phyloP scores from a whole-genome alignment of 2,797 vertebrate genomes.

The Erithacus rubecula region DNA sequence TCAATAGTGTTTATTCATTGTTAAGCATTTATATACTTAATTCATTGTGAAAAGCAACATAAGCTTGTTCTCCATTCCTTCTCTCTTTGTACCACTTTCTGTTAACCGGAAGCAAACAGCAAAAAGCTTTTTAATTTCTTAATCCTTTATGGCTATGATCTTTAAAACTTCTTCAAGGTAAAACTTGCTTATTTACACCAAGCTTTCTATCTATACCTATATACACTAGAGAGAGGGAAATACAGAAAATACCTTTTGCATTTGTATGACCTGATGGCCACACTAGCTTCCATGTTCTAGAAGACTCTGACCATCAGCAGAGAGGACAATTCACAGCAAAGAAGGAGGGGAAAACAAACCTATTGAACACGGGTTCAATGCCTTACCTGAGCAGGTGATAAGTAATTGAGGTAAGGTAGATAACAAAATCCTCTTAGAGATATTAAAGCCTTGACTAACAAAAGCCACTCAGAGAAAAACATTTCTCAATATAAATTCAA shows the following conservation, averaged over 20 bases:
- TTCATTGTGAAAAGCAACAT: constrained; percentile 1
- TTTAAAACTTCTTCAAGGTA: neutral
- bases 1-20: constrained; percentile 33
- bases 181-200: neutral
- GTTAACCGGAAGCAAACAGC: neutral
- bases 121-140: neutral
- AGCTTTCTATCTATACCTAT: neutral
- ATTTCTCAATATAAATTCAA: neutral
- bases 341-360: neutral
- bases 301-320: neutral
- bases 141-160: neutral
- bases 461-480: neutral
- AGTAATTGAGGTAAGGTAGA: neutral
- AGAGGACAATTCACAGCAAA: neutral
- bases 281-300: neutral
- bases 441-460: neutral
- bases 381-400: neutral
- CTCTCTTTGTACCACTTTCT: neutral
- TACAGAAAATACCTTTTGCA: neutral
- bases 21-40: constrained; percentile 18
- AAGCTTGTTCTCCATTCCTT: neutral
- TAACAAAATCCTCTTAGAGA: neutral
- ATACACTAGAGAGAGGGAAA: neutral
- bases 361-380: neutral
- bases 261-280: neutral